phyloP scores from a whole-genome alignment of 1,140 invertebrate species.

The Hypsibius dujardini region DNA sequence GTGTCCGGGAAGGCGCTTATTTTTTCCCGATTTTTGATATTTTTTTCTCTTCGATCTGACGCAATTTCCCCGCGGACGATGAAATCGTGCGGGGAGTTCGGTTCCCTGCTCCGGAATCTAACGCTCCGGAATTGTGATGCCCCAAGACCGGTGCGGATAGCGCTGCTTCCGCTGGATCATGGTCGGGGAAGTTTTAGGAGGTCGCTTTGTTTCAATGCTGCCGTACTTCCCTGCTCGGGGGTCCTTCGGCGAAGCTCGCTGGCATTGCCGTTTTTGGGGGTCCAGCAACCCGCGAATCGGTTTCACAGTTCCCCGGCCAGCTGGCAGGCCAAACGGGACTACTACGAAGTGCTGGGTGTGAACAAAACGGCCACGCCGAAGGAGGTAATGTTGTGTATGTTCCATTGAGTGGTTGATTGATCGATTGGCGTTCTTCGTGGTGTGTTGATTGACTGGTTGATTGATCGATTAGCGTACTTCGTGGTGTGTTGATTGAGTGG shows the following conservation, averaged over 20 bases:
- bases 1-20: no score
- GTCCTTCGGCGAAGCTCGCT: neutral
- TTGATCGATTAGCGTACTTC: no score
- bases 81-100: neutral
- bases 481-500: no score
- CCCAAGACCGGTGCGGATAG: neutral
- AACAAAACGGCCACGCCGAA: conserved; percentile 67
- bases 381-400: conserved; percentile 36
- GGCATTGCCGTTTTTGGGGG: neutral
- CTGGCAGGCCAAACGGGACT: conserved; percentile 47
- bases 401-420: no score
- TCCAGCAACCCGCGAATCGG: neutral
- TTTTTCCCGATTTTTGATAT: no score
- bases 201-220: neutral
- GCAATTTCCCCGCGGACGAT: neutral
- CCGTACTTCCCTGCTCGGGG: neutral
- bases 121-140: neutral
- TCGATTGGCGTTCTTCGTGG: no score
- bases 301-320: conserved; percentile 18
- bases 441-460: no score
- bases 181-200: neutral
- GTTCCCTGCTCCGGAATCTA: neutral
- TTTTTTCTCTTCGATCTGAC: no score
- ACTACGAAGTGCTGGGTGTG: conserved; percentile 86
- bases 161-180: neutral